Evolutionary conservation across 2,888 invertebrate genomes (phyloP), one percentile per base, ranked within the genome.

Genomic region (Oscheius onirici): DNA sequence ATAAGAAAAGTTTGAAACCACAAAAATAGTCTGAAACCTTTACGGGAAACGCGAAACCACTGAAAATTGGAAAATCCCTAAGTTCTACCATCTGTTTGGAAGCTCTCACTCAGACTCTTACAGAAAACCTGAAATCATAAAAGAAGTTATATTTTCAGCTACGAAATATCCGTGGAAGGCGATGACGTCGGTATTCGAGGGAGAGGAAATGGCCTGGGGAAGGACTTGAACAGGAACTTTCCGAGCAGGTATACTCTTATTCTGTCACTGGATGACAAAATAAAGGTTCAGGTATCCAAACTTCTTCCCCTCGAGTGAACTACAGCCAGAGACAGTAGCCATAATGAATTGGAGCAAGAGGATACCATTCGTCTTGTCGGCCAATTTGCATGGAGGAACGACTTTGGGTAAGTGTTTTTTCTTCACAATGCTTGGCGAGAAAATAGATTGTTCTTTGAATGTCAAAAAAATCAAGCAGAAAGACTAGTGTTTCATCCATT

Each of bases 151-250:
- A 60, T 2, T 41, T 54, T 61, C 28, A 75, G 75, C n/a, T 79
- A 79, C 49, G 79, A 79, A 26, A 26, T 68, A 5, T 73, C 77
- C 0, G 24, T 41, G 1, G 78, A 76, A 55, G 80, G 82, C 15
- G 82, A 81, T 49, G 73, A 75, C 40, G 41, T 69, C 11, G 77
- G 81, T 15, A 46, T 76, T 2, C 58, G 58, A 0, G 82, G 81
- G 17, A 60, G 82, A 1, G 44, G 52, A 82, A 96, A 96, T 89
- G 92, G 92, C 0, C 92, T 93, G 72, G 91, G 91, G 61, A 89
- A 92, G 0, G 95, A 96, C 88, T 89, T 96, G 60, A 95, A 96
- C 89, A 91, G 95, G 63, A 93, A 96, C 75, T 96, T 96, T 88
- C 95, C 95, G 0, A 94, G 95, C 89, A 94, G 95, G 83, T 79